Percentiles rank a stretch among this genome's conserved stretches.
These are phyloP conservation scores for Fabriciana adippe DNA, from an alignment of 2,888 invertebrate genomes.

Conservation along the genomic window DNA sequence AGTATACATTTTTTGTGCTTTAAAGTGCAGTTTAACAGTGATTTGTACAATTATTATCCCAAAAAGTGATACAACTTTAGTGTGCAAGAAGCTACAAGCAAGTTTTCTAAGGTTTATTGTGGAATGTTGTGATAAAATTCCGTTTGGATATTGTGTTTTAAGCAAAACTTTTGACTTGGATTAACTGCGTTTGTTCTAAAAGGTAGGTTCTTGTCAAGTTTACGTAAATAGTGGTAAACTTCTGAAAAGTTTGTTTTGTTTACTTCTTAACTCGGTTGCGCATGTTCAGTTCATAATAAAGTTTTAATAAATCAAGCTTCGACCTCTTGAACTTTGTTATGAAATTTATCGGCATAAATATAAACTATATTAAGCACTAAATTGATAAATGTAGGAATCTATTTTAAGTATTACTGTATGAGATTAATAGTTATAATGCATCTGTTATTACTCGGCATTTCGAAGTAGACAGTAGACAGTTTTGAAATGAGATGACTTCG, in stretches of 20 bases:
- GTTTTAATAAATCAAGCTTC: slow-evolving; percentile 40
- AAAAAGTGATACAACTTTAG: slow-evolving; percentile 69
- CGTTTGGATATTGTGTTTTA: slow-evolving; percentile 69
- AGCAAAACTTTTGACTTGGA: slow-evolving; percentile 56
- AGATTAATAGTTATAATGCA: slow-evolving; percentile 24
- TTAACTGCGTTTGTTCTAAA: slow-evolving; percentile 53
- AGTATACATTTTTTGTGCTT: slow-evolving; percentile 47
- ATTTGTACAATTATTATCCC: slow-evolving; percentile 60
- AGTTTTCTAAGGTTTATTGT: slow-evolving; percentile 68
- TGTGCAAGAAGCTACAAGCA: slow-evolving; percentile 71
- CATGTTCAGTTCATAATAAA: slow-evolving; percentile 61
- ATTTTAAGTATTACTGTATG: slow-evolving; percentile 19
- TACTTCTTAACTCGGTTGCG: slow-evolving; percentile 68
- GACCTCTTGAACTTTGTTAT: slow-evolving; percentile 34
- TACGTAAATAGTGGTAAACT: slow-evolving; percentile 52
- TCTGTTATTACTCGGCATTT: slow-evolving; percentile 27
- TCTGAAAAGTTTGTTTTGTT: slow-evolving; percentile 70
- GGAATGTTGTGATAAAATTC: slow-evolving; percentile 76
- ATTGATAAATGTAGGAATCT: slow-evolving; percentile 1
- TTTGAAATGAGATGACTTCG: slow-evolving; percentile 22
- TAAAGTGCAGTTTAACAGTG: slow-evolving; percentile 51
- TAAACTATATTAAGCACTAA: neutral
- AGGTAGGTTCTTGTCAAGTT: slow-evolving; percentile 56
- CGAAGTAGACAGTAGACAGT: slow-evolving; percentile 1
- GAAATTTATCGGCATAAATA: slow-evolving; percentile 18